A percentile compares a stretch with the other conserved stretches of the same genome.
Evolutionary conservation across 1,140 invertebrate genomes (phyloP).

Genomic region (Penaeus japonicus): DNA sequence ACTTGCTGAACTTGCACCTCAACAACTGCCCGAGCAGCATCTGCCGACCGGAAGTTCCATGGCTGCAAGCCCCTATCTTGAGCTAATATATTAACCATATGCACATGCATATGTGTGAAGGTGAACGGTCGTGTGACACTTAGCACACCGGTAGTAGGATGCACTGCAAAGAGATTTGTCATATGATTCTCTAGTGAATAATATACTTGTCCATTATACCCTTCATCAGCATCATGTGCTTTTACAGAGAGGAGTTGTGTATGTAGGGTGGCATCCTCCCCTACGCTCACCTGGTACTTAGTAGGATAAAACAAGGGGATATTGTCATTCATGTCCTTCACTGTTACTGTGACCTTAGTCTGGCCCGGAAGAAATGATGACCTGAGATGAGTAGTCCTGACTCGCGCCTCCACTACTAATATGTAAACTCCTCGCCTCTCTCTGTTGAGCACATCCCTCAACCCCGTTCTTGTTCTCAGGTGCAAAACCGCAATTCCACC

Average conservation of each 20-base stretch:
- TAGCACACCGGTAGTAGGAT: slow-evolving; percentile 90
- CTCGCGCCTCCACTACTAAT: slow-evolving; percentile 80
- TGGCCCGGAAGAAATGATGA: slow-evolving; percentile 65
- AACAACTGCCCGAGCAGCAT: slow-evolving; percentile 40
- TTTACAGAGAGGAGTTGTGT: slow-evolving; percentile 67
- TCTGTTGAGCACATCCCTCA: slow-evolving; percentile 85
- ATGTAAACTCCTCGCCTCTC: slow-evolving; percentile 86
- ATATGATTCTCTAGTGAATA: slow-evolving; percentile 86
- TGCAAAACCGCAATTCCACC: slow-evolving; percentile 93
- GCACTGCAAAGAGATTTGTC: slow-evolving; percentile 82
- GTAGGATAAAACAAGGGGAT: slow-evolving; percentile 89
- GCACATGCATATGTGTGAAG: slow-evolving; percentile 69
- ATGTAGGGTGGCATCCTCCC: slow-evolving; percentile 87
- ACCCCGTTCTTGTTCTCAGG: slow-evolving; percentile 84
- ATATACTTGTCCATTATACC: slow-evolving; percentile 94
- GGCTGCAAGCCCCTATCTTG: slow-evolving; percentile 45
- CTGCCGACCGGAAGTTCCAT: neutral
- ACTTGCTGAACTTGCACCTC: slow-evolving; percentile 53
- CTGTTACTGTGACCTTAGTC: slow-evolving; percentile 78
- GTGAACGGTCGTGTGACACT: slow-evolving; percentile 82
- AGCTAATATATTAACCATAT: slow-evolving; percentile 41
- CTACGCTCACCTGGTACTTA: slow-evolving; percentile 82
- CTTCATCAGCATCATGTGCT: slow-evolving; percentile 93
- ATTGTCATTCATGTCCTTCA: slow-evolving; percentile 92
- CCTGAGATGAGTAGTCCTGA: slow-evolving; percentile 60